Evolutionary conservation across 2,113 vertebrate species (phyloP), one percentile per base, ranked within the genome.

Genomic region (Hiodon tergisus): DNA sequence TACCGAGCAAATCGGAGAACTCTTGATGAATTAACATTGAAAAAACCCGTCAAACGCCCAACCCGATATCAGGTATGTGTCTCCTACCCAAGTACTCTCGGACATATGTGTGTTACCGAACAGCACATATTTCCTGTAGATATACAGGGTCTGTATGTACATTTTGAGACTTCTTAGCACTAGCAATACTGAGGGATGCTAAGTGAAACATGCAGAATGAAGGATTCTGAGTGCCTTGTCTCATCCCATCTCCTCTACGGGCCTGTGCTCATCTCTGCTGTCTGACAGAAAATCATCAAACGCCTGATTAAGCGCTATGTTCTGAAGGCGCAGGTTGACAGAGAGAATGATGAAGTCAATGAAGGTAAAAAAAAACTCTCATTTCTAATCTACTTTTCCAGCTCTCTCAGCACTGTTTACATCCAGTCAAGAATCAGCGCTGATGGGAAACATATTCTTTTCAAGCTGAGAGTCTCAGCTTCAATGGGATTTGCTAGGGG

Each of bases 261-360:
- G 60, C 70, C 59, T 81, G 66, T 83, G 2, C 31, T 73, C 71
- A 78, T 76, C 80, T 67, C 80, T 70, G 73, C 85, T 70, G 73
- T 75, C 53, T 88, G 82, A 50, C 87, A 98, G 97, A 98, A 95
- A 82, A 98, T 98, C 85, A 98, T 98, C 95, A 98, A 98, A 77
- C 94, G 96, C 3, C 93, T 98, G 77, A 98, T 98, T 71, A 98
- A 98, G 85, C 93, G 97, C 0, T 98, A 96, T 0, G 96, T 98
- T 68, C 90, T 98, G 75, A 98, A 98, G 88, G 97, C 97, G 82
- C 97, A 98, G 84, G 95, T 98, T 73, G 96, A 98, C 86, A 85
- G 94, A 86, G 97, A 98, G 78, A 98, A 92, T 0, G 97, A 98
- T 6, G 97, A 98, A 92, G 95, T 98, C 85, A 98, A 98, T 67